Percentiles rank a stretch among this genome's conserved stretches.
These are phyloP conservation scores for Balanococcus diminutus DNA, from an alignment of 2,888 invertebrate species.

Conservation along the genomic window DNA sequence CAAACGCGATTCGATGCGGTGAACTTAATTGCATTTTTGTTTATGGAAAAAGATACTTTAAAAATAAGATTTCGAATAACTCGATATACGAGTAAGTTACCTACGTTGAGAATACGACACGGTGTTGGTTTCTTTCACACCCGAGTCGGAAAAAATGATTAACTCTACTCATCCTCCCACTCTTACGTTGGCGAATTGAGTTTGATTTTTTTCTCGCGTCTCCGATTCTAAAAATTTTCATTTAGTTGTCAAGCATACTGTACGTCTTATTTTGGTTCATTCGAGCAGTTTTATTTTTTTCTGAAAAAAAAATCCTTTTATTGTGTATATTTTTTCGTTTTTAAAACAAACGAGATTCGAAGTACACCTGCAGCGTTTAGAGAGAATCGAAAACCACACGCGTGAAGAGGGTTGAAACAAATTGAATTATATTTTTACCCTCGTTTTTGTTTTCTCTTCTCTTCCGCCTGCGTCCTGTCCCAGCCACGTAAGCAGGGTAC, in stretches of 20 bases:
- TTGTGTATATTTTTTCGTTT: not conserved
- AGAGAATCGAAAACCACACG: slow-evolving; percentile 11
- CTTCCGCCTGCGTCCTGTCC: not conserved
- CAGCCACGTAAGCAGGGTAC: too few relatives aligned
- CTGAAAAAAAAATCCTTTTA: not conserved
- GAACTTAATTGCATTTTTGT: too few relatives aligned
- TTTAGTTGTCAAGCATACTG: not conserved
- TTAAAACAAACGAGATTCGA: slow-evolving; percentile 3
- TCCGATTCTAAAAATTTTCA: not conserved
- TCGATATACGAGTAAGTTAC: too few relatives aligned
- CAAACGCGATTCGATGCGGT: too few relatives aligned
- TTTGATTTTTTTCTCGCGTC: not conserved
- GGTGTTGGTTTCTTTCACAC: not conserved
- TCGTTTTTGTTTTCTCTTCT: not conserved
- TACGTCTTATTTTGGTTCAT: not conserved
- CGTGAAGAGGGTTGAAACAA: slow-evolving; percentile 15
- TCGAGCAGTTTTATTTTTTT: not conserved
- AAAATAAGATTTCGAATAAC: too few relatives aligned
- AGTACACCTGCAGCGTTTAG: slow-evolving; percentile 23
- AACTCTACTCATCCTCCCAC: too few relatives aligned
- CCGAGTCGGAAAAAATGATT: not conserved
- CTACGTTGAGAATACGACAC: not conserved
- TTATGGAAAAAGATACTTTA: too few relatives aligned
- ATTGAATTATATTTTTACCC: slow-evolving; percentile 27
- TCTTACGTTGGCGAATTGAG: not conserved